phyloP scores from a whole-genome alignment of 2,888 invertebrate species.

The Escarpia spicata region DNA sequence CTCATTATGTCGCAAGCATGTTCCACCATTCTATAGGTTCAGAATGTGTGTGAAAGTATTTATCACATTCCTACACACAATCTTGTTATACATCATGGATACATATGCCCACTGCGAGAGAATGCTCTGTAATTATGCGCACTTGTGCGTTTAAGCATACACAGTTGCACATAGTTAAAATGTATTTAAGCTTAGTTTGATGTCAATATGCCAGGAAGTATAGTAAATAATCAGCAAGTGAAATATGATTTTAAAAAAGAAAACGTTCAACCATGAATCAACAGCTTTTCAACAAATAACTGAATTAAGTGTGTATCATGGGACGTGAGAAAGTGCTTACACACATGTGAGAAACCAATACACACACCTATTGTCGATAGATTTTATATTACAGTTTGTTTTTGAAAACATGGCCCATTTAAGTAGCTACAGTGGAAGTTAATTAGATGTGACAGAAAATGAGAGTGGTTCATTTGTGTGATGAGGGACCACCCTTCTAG shows the following conservation, averaged over 20 bases:
- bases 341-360: not conserved
- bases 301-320: not conserved
- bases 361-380: not conserved
- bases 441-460: too few relatives aligned
- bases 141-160: not conserved
- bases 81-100: not conserved
- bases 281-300: not conserved
- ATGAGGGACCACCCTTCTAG: too few relatives aligned
- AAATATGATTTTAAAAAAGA: not conserved
- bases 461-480: too few relatives aligned
- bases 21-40: not conserved
- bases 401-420: not conserved
- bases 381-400: not conserved
- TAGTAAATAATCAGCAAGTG: not conserved
- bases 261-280: too few relatives aligned
- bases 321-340: not conserved
- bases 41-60: not conserved
- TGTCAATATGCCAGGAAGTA: not conserved
- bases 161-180: not conserved
- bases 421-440: not conserved
- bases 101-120: not conserved
- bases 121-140: not conserved
- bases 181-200: not conserved
- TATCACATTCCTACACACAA: not conserved
- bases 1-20: not conserved